Evolutionary conservation across 2,888 invertebrate species (phyloP).

Genomic region (Tholera decimalis): DNA sequence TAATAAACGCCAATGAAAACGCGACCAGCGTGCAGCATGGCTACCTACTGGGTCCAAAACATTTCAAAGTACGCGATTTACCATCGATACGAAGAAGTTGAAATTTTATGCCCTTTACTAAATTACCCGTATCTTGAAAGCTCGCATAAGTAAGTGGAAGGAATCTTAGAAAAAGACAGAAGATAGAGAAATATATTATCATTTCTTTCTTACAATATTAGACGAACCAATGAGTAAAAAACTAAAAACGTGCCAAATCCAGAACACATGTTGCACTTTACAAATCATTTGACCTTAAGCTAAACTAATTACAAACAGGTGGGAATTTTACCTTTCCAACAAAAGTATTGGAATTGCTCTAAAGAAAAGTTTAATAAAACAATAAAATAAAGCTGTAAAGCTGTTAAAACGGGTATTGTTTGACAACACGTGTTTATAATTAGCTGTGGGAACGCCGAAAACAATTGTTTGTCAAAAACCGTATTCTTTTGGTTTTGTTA

Average conservation of each 20-base stretch:
- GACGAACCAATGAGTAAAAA: background rate
- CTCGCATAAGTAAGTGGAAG: conserved; percentile 3
- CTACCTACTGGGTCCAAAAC: too few relatives aligned
- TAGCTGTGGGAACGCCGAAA: conserved; percentile 66
- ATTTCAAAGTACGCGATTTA: too few relatives aligned
- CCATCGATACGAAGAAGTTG: too few relatives aligned
- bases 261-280: conserved; percentile 47
- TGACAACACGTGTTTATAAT: conserved; percentile 74
- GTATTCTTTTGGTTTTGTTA: conserved; percentile 32
- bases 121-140: background rate
- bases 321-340: conserved; percentile 30
- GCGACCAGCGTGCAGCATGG: too few relatives aligned
- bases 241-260: conserved; percentile 19
- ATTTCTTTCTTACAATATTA: background rate
- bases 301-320: conserved; percentile 57
- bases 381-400: conserved; percentile 62
- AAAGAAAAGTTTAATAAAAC: conserved; percentile 60
- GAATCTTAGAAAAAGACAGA: background rate
- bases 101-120: too few relatives aligned
- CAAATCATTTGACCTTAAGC: conserved; percentile 36
- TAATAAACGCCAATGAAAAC: too few relatives aligned
- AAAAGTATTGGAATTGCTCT: conserved; percentile 37
- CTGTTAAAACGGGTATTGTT: conserved; percentile 67
- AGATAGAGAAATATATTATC: background rate
- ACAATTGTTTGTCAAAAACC: conserved; percentile 45